Evolutionary conservation across 2,888 invertebrate species (phyloP), one percentile per base, ranked within the genome.

Genomic region (Hirtodrosophila histrioides): DNA sequence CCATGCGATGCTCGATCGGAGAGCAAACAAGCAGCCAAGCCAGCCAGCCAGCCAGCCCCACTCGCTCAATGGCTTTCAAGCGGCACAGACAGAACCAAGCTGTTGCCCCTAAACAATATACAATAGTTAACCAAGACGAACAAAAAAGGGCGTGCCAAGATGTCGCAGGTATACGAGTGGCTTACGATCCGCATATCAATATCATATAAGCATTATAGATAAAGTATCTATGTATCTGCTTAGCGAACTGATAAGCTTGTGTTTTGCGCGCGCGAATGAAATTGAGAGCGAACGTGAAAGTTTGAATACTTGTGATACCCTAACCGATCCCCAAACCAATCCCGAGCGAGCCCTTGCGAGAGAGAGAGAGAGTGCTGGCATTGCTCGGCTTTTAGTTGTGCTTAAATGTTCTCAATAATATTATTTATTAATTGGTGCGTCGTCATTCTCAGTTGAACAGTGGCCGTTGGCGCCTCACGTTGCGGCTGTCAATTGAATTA

Each of bases 231-330:
- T 33, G 37, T 17, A 51, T 8, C 31, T n/a, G 45, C 27, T 31
- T n/a, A 39, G 43, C 40, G 37, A 17, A 29, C 51, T 65, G 61
- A 67, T 61, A 67, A 57, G 68, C 43, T 44, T 39, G 29, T 29
- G 17, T 44, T 37, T 27, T 43, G 49, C 45, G 55, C 63, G 63
- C 67, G 76, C 56, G 50, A 71, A 63, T 69, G 70, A 74, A 79
- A 82, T 70, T 75, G 75, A 83, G 83, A 83, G 73, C 75, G 76
- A 69, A 64, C 86, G 75, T 67, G 75, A 80, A 73, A 83, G 84
- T 75, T 65, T 56, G 61, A 67, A 63, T 65, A 40, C 48, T 17
- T 17, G 17, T 17, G 68, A 45, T 55, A 64, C 35, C 31, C 61
- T 54, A 45, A 54, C 12, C 57, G 67, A 61, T 70, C 58, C 37